Base-by-base conservation (phyloP, 1,140 invertebrate species). In the Wiebesia pumilae region DNA sequence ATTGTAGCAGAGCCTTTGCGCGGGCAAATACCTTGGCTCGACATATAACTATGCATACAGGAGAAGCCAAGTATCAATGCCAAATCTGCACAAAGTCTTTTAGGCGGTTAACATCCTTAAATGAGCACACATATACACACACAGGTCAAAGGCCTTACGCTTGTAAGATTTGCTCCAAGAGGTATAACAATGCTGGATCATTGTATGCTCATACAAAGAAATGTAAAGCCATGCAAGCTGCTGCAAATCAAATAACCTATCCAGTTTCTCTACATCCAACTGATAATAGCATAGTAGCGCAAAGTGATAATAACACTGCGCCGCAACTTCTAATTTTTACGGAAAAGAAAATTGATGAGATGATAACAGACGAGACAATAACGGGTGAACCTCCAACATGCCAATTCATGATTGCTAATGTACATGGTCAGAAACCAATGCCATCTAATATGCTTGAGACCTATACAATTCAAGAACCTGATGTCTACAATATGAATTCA, bases 21-120 rank as follows among this genome's bases (percentile, higher is more conserved):
- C 95, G 96, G 82, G 96, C 96, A 92, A 96, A 97, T 6, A 97
- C 97, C 2, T 91, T 98, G n/a, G 97, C 96, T 30, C 97, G 98
- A 93, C 97, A 97, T 89, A 94, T 97, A 73, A 94, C 97, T n/a
- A 97, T 96, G 81, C 97, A 97, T 90, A 96, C 91, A 89, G 92
- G 92, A 2, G 92, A 93, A 84, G 92, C 92, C 1, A 93, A 93
- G 83, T 93, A 93, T 87, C 90, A 92, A 47, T 93, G 92, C 83
- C 90, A 91, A 75, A 92, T 93, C 51, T 93, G 92, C 81, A 89
- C 88, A 84, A 93, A 93, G 54, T 92, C 91, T 0, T 93, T 93
- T 67, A 88, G 92, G 81, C 87, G 92, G 30, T 82, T 93, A 43
- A 93, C 92, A 10, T 93, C 92, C 0, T 81, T 93, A 3, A 93